A percentile compares a stretch with the other conserved stretches of the same genome.
These are phyloP conservation scores for Andrena bucephala DNA, from an alignment of 2,888 invertebrate species.

Conservation along the genomic window DNA sequence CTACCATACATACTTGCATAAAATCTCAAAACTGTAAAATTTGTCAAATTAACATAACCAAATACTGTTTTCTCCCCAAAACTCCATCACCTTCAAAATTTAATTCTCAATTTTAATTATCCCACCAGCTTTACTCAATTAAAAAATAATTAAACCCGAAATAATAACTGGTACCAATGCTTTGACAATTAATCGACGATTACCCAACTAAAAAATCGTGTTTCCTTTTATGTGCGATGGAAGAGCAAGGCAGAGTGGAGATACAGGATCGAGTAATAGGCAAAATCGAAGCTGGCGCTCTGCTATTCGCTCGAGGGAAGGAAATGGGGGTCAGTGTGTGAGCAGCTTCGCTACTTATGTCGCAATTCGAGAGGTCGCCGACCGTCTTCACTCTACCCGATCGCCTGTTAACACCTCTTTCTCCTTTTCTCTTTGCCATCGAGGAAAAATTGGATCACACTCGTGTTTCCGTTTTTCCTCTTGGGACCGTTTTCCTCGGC, in stretches of 20 bases:
- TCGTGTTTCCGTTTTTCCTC: conserved; percentile 24
- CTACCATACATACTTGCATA: no score
- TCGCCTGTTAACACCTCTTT: conserved; percentile 40
- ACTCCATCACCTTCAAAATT: no score
- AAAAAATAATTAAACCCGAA: no score
- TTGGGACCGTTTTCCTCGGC: neutral
- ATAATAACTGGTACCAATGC: no score
- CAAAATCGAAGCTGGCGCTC: conserved; percentile 58
- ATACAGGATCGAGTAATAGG: conserved; percentile 50
- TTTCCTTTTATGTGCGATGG: conserved; percentile 9
- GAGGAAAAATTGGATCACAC: conserved; percentile 24
- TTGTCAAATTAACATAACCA: neutral
- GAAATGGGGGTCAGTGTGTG: conserved; percentile 84
- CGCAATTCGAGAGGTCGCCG: conserved; percentile 76
- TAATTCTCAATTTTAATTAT: no score
- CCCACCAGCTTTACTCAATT: no score
- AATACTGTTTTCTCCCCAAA: neutral
- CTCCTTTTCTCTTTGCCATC: conserved; percentile 9
- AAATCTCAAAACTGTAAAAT: no score
- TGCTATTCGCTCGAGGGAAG: conserved; percentile 47
- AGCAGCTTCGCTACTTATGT: conserved; percentile 79
- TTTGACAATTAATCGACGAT: no score
- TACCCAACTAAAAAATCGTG: neutral
- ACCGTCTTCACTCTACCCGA: conserved; percentile 71
- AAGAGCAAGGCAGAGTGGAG: conserved; percentile 16